A percentile compares a stretch with the other conserved stretches of the same genome.
These are phyloP conservation scores for Halichoerus grypus DNA, from an alignment of 2,113 vertebrate species.

Conservation along the genomic window DNA sequence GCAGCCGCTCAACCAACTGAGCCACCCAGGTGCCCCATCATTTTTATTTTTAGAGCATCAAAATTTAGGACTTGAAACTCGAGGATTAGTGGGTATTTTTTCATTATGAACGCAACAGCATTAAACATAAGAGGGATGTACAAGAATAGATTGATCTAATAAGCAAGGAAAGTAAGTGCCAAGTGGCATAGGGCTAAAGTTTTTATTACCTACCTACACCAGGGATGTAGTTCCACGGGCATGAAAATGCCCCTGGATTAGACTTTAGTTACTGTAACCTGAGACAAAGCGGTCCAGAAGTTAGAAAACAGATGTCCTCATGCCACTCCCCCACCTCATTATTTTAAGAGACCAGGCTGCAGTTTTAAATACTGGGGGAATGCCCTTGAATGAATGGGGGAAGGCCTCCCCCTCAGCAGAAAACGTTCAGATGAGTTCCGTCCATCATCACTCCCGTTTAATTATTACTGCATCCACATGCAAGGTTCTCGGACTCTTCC, in stretches of 20 bases:
- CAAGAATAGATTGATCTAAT: background rate
- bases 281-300: background rate
- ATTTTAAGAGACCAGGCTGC: background rate
- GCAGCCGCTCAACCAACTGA: background rate
- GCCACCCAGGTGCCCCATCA: background rate
- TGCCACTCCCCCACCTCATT: background rate
- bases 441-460: background rate
- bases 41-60: slow-evolving; percentile 17
- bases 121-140: background rate
- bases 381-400: background rate
- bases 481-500: background rate
- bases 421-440: background rate
- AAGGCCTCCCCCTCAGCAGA: background rate
- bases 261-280: background rate
- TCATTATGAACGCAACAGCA: background rate
- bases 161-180: background rate
- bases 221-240: background rate
- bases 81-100: background rate
- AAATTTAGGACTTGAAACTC: background rate
- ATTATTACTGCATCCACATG: fast-evolving
- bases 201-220: background rate
- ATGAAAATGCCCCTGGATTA: background rate
- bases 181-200: background rate
- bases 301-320: background rate
- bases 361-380: background rate